A percentile compares a stretch with the other conserved stretches of the same genome.
Evolutionary conservation across 2,888 invertebrate species (phyloP).

Genomic region (Caenorhabditis doughertyi): DNA sequence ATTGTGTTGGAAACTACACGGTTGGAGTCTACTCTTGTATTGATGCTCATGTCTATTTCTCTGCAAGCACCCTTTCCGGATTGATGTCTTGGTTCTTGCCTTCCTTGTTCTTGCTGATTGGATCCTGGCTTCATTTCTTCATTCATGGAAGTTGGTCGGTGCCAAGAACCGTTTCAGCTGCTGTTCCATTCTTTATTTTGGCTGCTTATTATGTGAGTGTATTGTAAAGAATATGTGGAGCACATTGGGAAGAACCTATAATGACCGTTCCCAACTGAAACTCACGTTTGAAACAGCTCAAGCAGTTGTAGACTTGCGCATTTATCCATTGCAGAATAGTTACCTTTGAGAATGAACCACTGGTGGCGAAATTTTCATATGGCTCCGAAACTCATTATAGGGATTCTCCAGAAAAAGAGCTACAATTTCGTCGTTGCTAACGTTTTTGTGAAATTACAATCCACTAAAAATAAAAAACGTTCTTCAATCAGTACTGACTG

Average conservation of each 20-base stretch:
- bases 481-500: no score
- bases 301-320: no score
- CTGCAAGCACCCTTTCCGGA: constrained; percentile 62
- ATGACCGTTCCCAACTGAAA: neutral
- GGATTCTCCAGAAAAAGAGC: no score
- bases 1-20: constrained; percentile 81
- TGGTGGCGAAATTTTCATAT: no score
- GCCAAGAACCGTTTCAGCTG: constrained; percentile 79
- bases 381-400: no score
- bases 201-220: constrained; percentile 84
- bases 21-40: constrained; percentile 79
- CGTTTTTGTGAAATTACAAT: no score
- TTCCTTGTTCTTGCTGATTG: constrained; percentile 72
- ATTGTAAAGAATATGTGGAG: neutral
- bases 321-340: no score
- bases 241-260: neutral
- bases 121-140: constrained; percentile 82
- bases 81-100: constrained; percentile 77
- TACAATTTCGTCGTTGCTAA: no score
- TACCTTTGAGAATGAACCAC: no score
- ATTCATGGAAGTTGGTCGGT: constrained; percentile 81
- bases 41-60: constrained; percentile 78
- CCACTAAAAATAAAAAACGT: no score
- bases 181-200: constrained; percentile 80
- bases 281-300: no score